Base-by-base conservation (phyloP, 2,113 vertebrate species). In the Ceuthmochares aereus region DNA sequence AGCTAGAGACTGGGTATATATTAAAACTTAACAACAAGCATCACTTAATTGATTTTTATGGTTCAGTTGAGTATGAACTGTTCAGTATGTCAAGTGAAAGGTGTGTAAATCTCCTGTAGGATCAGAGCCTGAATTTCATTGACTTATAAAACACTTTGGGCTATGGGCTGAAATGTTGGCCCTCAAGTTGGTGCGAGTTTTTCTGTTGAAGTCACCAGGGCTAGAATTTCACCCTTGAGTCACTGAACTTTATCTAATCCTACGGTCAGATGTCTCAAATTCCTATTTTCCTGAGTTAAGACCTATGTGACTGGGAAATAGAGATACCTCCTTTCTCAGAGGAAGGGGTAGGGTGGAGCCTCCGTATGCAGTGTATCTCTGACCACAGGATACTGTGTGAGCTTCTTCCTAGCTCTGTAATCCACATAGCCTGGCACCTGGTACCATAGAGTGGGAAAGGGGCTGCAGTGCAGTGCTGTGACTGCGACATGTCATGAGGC, bases 241-340 rank as follows among this genome's bases (percentile, higher is more conserved):
- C 80, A 15, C 92, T 96, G 96, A 95, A 95, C 96, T 95, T 96
- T 96, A 83, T 94, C 79, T 96, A 87, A 89, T 92, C 88, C 88
- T 87, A 14, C 4, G 2, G 59, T 90, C 37, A 21, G 79, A 67
- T 86, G 6, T 93, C 96, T 97, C 96, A 75, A 51, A 70, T 97
- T 96, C 95, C 95, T 93, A 3, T 95, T 95, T 90, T 86, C 79
- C 68, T 64, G 42, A 92, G 42, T 4, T 59, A 60, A 84, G 60
- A 84, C 43, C 60, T 78, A 7, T 52, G 36, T 64, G 42, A 45
- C 70, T 79, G 87, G 58, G 74, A 85, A 96, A 75, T 21, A 81
- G 72, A 84, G 69, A 75, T 43, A 36, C 20, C 49, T 76, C 17
- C 45, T 78, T 85, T 91, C 82, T 90, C 62, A 78, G 87, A 87